These are phyloP conservation scores for Leuciscus waleckii DNA, from an alignment of 2,797 vertebrate species.

Conservation along the genomic window DNA sequence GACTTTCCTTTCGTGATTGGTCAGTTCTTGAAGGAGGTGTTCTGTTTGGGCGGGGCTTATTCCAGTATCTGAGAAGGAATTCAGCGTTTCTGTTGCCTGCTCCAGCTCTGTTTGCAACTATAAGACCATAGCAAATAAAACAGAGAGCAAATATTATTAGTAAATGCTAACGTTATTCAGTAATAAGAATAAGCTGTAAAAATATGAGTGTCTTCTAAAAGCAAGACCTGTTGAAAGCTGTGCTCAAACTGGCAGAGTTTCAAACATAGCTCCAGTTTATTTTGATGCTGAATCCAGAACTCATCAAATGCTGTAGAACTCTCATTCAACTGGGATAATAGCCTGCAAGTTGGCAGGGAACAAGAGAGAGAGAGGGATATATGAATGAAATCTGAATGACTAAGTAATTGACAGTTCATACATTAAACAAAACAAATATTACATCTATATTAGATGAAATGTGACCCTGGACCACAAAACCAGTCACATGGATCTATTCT, in stretches of 20 bases:
- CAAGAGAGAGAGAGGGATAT: background rate
- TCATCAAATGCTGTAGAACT: constrained; percentile 92
- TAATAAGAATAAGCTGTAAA: background rate
- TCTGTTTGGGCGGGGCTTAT: constrained; percentile 88
- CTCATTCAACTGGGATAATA: constrained; percentile 91
- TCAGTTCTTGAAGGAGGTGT: constrained; percentile 88
- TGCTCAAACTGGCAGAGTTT: constrained; percentile 91
- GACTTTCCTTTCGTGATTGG: constrained; percentile 84
- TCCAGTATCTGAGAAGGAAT: constrained; percentile 85
- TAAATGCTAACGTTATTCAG: background rate
- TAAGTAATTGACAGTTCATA: no score
- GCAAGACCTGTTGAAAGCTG: constrained; percentile 89
- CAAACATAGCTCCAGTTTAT: constrained; percentile 92
- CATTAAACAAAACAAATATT: no score
- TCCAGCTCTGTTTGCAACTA: constrained; percentile 88
- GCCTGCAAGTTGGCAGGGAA: constrained; percentile 70
- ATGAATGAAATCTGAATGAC: no score
- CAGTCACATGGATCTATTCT: no score
- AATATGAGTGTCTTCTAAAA: background rate
- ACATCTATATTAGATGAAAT: no score
- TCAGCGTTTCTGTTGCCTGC: constrained; percentile 80
- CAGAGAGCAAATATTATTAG: background rate
- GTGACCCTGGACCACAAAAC: no score
- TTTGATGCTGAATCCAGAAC: constrained; percentile 94
- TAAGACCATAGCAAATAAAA: constrained; percentile 46